Conservation (phyloP, 1,140 invertebrate genomes). For the Diorhabda carinulata region DNA sequence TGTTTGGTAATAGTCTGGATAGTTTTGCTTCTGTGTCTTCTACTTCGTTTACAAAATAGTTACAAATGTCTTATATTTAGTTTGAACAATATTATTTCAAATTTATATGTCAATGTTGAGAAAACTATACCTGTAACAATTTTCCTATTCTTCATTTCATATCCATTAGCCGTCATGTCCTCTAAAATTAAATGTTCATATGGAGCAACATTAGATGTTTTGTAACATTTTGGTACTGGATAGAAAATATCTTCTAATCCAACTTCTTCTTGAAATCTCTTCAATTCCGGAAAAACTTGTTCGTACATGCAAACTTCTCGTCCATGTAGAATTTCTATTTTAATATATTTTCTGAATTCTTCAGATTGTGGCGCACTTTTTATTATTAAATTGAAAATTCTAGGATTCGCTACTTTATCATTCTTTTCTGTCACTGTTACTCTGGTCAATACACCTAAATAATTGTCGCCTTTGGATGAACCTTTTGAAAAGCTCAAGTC, state of each 20-base stretch:
- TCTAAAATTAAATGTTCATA: neutral
- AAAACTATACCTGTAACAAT: neutral
- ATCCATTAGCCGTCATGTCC: neutral
- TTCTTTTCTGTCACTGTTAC: neutral
- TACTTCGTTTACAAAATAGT: no score
- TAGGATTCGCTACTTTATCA: neutral
- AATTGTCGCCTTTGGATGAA: constrained; percentile 44
- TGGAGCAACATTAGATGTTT: neutral
- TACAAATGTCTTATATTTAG: no score
- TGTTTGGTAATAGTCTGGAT: no score
- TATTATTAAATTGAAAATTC: neutral
- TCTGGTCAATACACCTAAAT: constrained; percentile 33
- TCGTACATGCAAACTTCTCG: neutral
- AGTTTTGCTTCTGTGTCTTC: no score
- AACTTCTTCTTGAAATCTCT: neutral
- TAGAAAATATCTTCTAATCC: neutral
- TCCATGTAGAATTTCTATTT: neutral
- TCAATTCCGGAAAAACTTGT: neutral
- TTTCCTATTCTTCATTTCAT: neutral
- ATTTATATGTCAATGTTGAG: no score
- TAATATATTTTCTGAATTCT: neutral
- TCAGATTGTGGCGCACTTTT: neutral
- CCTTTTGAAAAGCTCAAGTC: neutral
- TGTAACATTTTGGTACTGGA: neutral
- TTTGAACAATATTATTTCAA: no score